Base-by-base conservation (phyloP, 2,797 vertebrate genomes). In the Sitta carolinensis region DNA sequence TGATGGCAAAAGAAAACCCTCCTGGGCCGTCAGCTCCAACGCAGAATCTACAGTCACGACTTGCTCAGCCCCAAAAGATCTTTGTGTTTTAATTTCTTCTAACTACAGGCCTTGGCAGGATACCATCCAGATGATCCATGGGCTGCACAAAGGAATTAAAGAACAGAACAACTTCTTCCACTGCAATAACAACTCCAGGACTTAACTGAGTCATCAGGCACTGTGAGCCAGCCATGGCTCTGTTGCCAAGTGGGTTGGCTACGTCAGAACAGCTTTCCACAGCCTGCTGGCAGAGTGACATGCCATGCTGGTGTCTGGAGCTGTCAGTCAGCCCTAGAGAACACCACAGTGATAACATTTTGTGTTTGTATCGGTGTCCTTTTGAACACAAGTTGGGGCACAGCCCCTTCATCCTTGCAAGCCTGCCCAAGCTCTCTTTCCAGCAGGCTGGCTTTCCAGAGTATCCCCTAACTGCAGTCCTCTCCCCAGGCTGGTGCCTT, bases 91-190 rank as follows among this genome's bases (percentile, higher is more conserved):
- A 92, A 88, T 93, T 97, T 82, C 85, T 90, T 36, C 51, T 87
- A 76, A 95, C 67, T 42, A 55, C 55, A 70, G 74, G 90, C 70
- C 62, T 95, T 95, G 91, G 78, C 73, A 95, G 64, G 42, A 82
- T 32, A 79, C 54, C 83, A 92, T 76, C 78, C 90, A 86, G 89
- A 45, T 27, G 25, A 94, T 85, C 93, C 66, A 94, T 1, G 50
- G n/a, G 79, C 82, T 79, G 75, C 38, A 75, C 84, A 69, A 94
- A 93, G 80, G 95, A 96, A 95, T 74, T 73, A 84, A 90, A 95
- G 89, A 92, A 94, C 91, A 96, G 94, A 93, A 96, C 9, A 25
- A 66, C 52, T 94, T 58, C 89, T 97, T 95, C 93, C 82, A 88
- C 43, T 40, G 90, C 92, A 94, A 62, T 70, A 95, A 96, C 87